Evolutionary conservation across 2,888 invertebrate species (phyloP), one percentile per base, ranked within the genome.

Genomic region (Hydropsyche betteni): DNA sequence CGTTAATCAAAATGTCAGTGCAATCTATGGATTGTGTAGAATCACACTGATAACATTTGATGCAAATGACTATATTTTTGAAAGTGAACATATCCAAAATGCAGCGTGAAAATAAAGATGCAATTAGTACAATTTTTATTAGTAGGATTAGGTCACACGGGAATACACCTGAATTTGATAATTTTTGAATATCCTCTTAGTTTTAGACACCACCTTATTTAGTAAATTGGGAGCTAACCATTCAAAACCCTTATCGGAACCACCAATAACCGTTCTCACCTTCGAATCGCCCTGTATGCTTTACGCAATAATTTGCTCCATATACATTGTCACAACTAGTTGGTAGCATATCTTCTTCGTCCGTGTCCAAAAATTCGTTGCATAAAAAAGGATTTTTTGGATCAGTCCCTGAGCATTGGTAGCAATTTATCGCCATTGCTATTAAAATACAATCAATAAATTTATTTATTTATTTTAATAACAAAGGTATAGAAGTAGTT

Each of bases 281-380:
- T 93, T 95, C 95, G 82, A 90, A 95, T 83, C 97, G 90, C 80
- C 98, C 98, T 77, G 95, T 93, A 82, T 95, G 94, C 88, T 98
- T 98, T 81, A 98, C 90, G 85, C 98, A 98, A 85, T 91, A 98
- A 82, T 91, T 90, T 14, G 97, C 96, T 80, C 91, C 92, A 83
- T 94, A 94, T 77, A 97, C 94, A 76, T 89, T 87, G 80, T 92
- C 90, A 85, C 97, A 97, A 81, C 92, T 89, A 80, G 88, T 89
- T 73, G 92, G 91, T 81, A 86, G 82, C 80, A 96, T 88, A 82
- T 91, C 90, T 81, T 89, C 88, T 83, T 86, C 86, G 82, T 90
- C 89, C 81, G 86, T 88, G 76, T 90, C 88, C 82, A 94, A 87
- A 88, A 89, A 92, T 83, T 96, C 94, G 83, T 93, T 92, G 85